Conservation (phyloP, 2,888 invertebrate species). For the Drosophila koepferae region DNA sequence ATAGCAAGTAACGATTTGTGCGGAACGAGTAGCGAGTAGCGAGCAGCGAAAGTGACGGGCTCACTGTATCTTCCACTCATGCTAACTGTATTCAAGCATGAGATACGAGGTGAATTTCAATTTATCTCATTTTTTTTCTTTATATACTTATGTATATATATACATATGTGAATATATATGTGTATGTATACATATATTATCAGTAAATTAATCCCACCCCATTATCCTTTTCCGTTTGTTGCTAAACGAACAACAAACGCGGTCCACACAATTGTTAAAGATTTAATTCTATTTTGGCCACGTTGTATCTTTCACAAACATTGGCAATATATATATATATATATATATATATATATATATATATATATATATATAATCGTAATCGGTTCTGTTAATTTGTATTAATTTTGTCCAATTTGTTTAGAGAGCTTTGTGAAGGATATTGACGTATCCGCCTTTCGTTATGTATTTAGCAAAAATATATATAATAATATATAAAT, state of each 20-base stretch:
- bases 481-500: slow-evolving; percentile 23
- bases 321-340: slow-evolving; percentile 1
- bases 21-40: slow-evolving; percentile 13
- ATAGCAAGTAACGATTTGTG: slow-evolving; percentile 15
- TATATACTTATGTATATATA: slow-evolving; percentile 13
- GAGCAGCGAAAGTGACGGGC: slow-evolving; percentile 28
- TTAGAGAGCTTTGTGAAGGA: slow-evolving; percentile 39
- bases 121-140: slow-evolving; percentile 48
- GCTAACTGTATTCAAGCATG: slow-evolving; percentile 57
- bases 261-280: slow-evolving; percentile 43
- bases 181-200: slow-evolving; percentile 9
- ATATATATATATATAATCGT: not conserved
- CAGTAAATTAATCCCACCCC: slow-evolving; percentile 26
- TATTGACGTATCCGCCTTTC: slow-evolving; percentile 50
- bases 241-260: not conserved
- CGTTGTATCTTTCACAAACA: slow-evolving; percentile 47
- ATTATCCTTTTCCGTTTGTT: slow-evolving; percentile 19
- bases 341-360: slow-evolving; percentile 5
- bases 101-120: slow-evolving; percentile 73
- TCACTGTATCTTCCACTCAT: slow-evolving; percentile 46
- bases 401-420: slow-evolving; percentile 10
- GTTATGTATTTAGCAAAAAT: slow-evolving; percentile 66
- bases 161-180: slow-evolving; percentile 4
- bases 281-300: slow-evolving; percentile 31
- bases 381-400: slow-evolving; percentile 17